These are phyloP conservation scores for Ennomos erosarius DNA, from an alignment of 2,888 invertebrate genomes.

Conservation along the genomic window DNA sequence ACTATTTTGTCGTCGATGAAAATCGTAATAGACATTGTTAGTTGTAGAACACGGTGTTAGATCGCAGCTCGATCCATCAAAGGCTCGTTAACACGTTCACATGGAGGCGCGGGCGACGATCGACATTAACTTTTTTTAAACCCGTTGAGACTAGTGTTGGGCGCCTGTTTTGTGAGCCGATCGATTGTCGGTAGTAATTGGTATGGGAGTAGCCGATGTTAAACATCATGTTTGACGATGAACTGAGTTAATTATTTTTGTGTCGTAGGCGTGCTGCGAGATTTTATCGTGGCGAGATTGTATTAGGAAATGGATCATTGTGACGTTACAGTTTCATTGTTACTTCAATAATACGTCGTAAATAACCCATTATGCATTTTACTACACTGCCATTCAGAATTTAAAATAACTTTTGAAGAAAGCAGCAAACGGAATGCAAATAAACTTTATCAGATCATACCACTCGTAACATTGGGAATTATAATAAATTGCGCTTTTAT, in stretches of 20 bases:
- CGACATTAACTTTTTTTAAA: slow-evolving; percentile 58
- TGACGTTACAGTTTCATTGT: slow-evolving; percentile 64
- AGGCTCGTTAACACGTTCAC: slow-evolving; percentile 78
- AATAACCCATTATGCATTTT: slow-evolving; percentile 34
- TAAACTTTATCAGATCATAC: slow-evolving; percentile 52
- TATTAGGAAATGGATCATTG: slow-evolving; percentile 71
- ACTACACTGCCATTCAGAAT: slow-evolving; percentile 22
- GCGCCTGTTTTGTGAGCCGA: slow-evolving; percentile 70
- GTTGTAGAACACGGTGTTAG: slow-evolving; percentile 62
- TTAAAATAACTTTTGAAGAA: slow-evolving; percentile 35
- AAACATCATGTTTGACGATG: slow-evolving; percentile 80
- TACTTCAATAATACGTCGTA: slow-evolving; percentile 33
- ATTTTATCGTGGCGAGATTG: slow-evolving; percentile 72
- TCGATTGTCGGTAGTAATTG: slow-evolving; percentile 82
- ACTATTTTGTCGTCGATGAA: slow-evolving; percentile 58
- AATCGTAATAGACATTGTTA: slow-evolving; percentile 53
- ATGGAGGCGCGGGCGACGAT: slow-evolving; percentile 40
- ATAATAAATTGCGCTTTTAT: slow-evolving; percentile 56
- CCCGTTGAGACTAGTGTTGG: slow-evolving; percentile 69
- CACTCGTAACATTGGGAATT: slow-evolving; percentile 43
- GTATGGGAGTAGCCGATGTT: slow-evolving; percentile 82
- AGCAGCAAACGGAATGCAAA: slow-evolving; percentile 51
- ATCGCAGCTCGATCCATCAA: slow-evolving; percentile 77
- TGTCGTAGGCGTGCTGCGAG: slow-evolving; percentile 78
- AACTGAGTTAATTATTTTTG: slow-evolving; percentile 81